Base-by-base conservation (phyloP, 2,113 vertebrate species). In the Elephas maximus region DNA sequence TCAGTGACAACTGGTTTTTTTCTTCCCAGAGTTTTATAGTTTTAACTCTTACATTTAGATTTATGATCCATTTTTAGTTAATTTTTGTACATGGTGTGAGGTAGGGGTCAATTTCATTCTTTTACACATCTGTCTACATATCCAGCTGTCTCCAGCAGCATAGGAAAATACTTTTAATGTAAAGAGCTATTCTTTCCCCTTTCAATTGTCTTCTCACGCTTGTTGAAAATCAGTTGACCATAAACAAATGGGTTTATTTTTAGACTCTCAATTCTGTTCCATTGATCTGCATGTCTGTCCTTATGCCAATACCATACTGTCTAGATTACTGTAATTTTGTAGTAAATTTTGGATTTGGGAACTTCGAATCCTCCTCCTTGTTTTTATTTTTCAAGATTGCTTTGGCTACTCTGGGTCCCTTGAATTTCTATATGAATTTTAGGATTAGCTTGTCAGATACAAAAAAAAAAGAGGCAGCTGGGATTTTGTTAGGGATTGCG, bases 291-390 rank as follows among this genome's bases (percentile, higher is more conserved):
- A 48, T 57, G n/a, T 51, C 71, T 78, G 0, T 63, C 41, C 76
- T 82, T 91, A 48, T 86, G 37, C 21, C 77, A 44, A 0, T 51
- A 45, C 20, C n/a, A 51, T 81, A 28, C 53, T 67, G 21, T 80
- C 41, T 94, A 17, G 12, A 77, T 94, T 80, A 76, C n/a, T 87
- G 8, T 90, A 53, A 90, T 18, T 83, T 90, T 77, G 33, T 77
- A 51, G 41, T 92, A 71, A 87, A 48, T 65, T 91, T 97, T 92
- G 76, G 63, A 90, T 63, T 88, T 71, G 41, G 73, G 48, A 92
- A 92, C 48, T 65, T 23, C 33, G 69, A n/a, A 10, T 87, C 85
- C 74, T 90, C 88, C 44, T 87, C 37, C 14, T 41, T 69, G 11
- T 12, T 73, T 63, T 41, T 26, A 45, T 26, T 30, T 41, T 53